A percentile compares a stretch with the other conserved stretches of the same genome.
These are phyloP conservation scores for Sitophilus oryzae DNA, from an alignment of 1,140 invertebrate species.

Conservation along the genomic window DNA sequence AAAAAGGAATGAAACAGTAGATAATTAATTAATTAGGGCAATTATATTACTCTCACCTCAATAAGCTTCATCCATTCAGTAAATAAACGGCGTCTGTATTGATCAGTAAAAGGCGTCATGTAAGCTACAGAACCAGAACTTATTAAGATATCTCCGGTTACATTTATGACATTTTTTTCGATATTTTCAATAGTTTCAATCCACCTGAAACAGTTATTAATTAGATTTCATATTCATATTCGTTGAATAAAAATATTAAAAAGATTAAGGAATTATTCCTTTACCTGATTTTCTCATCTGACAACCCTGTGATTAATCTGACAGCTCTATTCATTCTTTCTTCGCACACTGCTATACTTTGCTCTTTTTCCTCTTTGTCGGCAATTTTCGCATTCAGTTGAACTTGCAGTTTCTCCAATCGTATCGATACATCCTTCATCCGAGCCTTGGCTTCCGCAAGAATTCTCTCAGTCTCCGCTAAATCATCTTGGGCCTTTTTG, in stretches of 20 bases:
- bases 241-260: conserved; percentile 1
- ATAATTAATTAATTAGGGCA: no score
- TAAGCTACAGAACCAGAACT: conserved; percentile 66
- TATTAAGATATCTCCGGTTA: conserved; percentile 54
- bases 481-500: conserved; percentile 52
- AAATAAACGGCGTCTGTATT: conserved; percentile 46
- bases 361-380: conserved; percentile 62
- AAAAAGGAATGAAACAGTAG: no score
- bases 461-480: conserved; percentile 57
- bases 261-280: neutral
- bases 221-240: no score
- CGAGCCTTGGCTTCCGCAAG: conserved; percentile 55
- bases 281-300: conserved; percentile 47
- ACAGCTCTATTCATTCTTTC: conserved; percentile 72
- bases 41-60: conserved; percentile 12
- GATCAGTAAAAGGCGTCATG: conserved; percentile 59
- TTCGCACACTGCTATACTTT: conserved; percentile 68
- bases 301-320: conserved; percentile 53
- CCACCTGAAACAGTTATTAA: conserved; percentile 57
- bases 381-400: conserved; percentile 58
- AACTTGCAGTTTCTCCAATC: conserved; percentile 59
- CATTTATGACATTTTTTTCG: conserved; percentile 56
- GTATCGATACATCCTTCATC: conserved; percentile 53
- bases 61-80: conserved; percentile 26
- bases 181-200: conserved; percentile 57